Base-by-base conservation (phyloP, 1,140 invertebrate genomes). In the Lordiphosa collinella region DNA sequence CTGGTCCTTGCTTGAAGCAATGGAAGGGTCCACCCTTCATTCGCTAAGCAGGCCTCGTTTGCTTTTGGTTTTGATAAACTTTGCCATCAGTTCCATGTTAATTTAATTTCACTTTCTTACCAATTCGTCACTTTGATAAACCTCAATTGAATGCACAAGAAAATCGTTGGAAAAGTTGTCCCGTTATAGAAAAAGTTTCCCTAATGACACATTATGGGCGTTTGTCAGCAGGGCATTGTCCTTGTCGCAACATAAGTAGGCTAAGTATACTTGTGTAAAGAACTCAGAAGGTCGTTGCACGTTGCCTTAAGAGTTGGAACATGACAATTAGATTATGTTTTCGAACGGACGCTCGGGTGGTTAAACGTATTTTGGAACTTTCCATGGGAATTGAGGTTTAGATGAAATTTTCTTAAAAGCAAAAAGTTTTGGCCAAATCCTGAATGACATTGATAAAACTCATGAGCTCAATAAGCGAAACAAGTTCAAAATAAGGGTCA, bases 81-180 rank as follows among this genome's bases (percentile, higher is more conserved):
- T 70, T 25, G 48, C 25, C 48, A 61, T 52, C 57, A 49, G 67
- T 57, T 62, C 57, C 47, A 62, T 70, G 63, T 70, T 67, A 70
- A 70, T 70, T 70, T 66, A 70, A 70, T 70, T 70, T 62, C 57
- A 67, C 62, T 48, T 70, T 56, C 63, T 62, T 62, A 43, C 63
- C 56, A 67, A 57, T 53, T 62, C 60, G 58, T 49, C 63, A 61
- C 63, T 70, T 67, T 70, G 50, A 61, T 66, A 43, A 59, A 62
- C 66, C 51, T 65, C 51, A 41, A 40, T 8, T 60, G 66, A 40
- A 10, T 55, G 66, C n/a, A 34, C 57, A 55, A 44, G 43, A 44
- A 70, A 57, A 63, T 56, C 52, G 63, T 50, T 53, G 41, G 22
- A 53, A 57, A 70, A 62, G 22, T 70, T 67, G 34, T 32, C 10